Percentiles rank a stretch among this genome's conserved stretches.
phyloP scores from a whole-genome alignment of 2,113 vertebrate species.

The Dicaeum eximium region DNA sequence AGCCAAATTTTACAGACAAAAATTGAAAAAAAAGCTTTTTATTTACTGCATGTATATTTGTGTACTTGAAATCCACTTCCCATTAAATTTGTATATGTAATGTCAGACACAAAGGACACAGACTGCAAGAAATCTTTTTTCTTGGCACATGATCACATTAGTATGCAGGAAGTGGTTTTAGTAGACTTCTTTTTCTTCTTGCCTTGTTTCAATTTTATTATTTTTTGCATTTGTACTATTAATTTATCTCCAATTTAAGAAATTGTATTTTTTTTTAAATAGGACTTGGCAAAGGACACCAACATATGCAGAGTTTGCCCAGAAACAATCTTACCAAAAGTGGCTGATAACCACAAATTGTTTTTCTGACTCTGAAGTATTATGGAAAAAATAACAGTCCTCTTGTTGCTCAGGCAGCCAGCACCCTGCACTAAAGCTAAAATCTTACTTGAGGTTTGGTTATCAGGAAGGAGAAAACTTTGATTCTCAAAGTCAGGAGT shows the following conservation, averaged over 20 bases:
- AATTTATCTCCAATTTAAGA: background rate
- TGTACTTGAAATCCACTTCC: background rate
- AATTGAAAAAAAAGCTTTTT: background rate
- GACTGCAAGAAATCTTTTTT: background rate
- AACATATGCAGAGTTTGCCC: background rate
- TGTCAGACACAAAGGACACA: background rate
- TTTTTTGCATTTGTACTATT: background rate
- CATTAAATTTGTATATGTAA: background rate
- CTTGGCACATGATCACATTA: background rate
- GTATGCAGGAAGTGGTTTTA: background rate
- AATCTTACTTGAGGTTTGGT: slow-evolving; percentile 16
- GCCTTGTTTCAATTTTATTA: background rate
- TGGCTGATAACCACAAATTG: background rate
- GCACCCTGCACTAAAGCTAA: background rate
- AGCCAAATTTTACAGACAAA: background rate
- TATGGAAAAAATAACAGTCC: background rate
- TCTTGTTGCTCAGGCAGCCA: background rate
- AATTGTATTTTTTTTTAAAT: background rate
- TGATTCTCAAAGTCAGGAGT: slow-evolving; percentile 52
- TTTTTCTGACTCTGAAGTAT: background rate
- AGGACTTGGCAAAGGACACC: background rate
- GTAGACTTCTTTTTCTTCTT: background rate
- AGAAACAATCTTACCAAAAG: background rate
- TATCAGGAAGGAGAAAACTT: slow-evolving; percentile 65
- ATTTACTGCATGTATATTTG: background rate